These are phyloP conservation scores for Oryzias curvinotus DNA, from an alignment of 2,113 vertebrate species.

Conservation along the genomic window DNA sequence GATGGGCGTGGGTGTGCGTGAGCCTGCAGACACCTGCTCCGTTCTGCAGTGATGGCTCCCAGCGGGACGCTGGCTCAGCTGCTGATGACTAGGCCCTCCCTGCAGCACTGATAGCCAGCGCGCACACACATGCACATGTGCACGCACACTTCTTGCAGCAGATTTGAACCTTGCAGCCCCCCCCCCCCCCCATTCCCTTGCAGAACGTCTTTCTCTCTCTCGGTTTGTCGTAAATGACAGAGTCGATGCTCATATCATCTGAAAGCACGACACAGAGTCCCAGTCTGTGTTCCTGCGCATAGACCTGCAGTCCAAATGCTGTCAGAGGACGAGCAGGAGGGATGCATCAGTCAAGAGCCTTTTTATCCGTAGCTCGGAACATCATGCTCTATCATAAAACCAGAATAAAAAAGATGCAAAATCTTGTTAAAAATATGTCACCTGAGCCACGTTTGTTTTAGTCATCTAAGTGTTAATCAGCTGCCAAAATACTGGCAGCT, in stretches of 20 bases:
- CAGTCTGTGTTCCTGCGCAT: slow-evolving; percentile 2
- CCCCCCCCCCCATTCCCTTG: slow-evolving; percentile 1
- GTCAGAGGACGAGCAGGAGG: slow-evolving; percentile 11
- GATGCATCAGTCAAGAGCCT: slow-evolving; percentile 5
- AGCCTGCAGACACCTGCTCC: slow-evolving; percentile 78
- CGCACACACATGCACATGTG: slow-evolving; percentile 18
- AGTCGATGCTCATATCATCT: slow-evolving; percentile 64
- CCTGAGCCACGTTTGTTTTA: slow-evolving; percentile 11
- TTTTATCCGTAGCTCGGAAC: slow-evolving; percentile 3
- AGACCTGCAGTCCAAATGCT: slow-evolving; percentile 7
- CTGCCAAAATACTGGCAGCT: slow-evolving; percentile 16
- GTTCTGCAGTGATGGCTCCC: slow-evolving; percentile 75
- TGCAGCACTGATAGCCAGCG: slow-evolving; percentile 68
- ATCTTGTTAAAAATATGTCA: slow-evolving; percentile 9
- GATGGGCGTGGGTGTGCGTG: slow-evolving; percentile 39
- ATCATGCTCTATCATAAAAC: background rate
- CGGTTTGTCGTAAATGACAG: slow-evolving; percentile 52
- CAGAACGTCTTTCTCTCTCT: slow-evolving; percentile 36
- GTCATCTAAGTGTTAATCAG: slow-evolving; percentile 33
- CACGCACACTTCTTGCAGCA: slow-evolving; percentile 36
- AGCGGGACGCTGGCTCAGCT: slow-evolving; percentile 76
- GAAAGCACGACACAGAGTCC: slow-evolving; percentile 44
- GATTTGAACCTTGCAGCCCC: slow-evolving; percentile 45
- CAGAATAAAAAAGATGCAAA: background rate
- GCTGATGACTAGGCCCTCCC: slow-evolving; percentile 74